Evolutionary conservation across 2,113 vertebrate genomes (phyloP).

Genomic region (Brachyistius frenatus): DNA sequence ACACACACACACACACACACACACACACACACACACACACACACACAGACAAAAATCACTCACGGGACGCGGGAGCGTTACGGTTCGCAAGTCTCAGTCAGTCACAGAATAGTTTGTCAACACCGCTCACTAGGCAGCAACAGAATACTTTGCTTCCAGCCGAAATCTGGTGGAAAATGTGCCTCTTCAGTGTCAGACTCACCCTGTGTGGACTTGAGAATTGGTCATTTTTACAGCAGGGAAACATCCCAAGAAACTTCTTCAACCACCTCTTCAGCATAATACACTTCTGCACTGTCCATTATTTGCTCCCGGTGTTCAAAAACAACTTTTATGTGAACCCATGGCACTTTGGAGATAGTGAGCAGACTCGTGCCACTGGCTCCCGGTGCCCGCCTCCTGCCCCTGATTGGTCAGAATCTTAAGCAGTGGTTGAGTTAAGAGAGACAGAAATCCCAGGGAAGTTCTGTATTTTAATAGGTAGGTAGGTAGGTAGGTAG

Average conservation of each 20-base stretch:
- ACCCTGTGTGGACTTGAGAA: constrained; percentile 1
- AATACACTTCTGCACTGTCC: not conserved
- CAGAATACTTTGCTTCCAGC: not conserved
- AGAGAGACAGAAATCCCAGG: not conserved
- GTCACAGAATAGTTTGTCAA: constrained; percentile 1
- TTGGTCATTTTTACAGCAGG: not conserved
- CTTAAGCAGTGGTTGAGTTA: not conserved
- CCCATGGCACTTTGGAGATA: not conserved
- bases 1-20: not conserved
- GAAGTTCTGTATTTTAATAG: too few species aligned
- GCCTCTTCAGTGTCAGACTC: not conserved
- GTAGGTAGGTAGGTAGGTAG: too few species aligned
- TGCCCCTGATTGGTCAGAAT: not conserved
- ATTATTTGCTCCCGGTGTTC: not conserved
- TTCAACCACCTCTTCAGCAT: constrained; percentile 36
- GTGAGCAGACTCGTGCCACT: not conserved
- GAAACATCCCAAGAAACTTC: constrained; percentile 4
- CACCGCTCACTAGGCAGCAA: not conserved
- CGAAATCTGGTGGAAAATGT: not conserved
- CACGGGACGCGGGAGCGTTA: not conserved
- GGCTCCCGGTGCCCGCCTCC: not conserved
- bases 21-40: not conserved
- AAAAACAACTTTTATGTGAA: not conserved
- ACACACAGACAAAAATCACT: not conserved
- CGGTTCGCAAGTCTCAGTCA: not conserved